Evolutionary conservation across 1,140 invertebrate species (phyloP).

Genomic region (Drosophila fuyamai): DNA sequence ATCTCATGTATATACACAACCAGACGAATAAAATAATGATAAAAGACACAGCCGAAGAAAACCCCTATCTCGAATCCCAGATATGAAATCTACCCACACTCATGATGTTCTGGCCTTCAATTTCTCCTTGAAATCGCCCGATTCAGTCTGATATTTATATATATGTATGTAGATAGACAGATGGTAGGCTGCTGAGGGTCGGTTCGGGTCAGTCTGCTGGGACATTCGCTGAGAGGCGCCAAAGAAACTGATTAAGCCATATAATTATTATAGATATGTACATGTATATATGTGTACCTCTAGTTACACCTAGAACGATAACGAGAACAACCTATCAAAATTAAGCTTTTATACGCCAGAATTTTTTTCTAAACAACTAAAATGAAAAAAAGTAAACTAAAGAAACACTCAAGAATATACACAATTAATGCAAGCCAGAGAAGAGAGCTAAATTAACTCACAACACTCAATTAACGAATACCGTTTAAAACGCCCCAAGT

Average conservation of each 20-base stretch:
- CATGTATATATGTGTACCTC: slow-evolving; percentile 37
- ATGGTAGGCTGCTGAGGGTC: slow-evolving; percentile 12
- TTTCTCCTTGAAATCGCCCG: slow-evolving; percentile 26
- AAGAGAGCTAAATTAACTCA: slow-evolving; percentile 34
- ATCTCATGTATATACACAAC: slow-evolving; percentile 26
- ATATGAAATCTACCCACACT: not conserved
- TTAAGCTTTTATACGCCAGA: slow-evolving; percentile 80
- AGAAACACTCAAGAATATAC: slow-evolving; percentile 50
- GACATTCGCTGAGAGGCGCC: slow-evolving; percentile 52
- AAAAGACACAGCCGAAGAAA: not conserved
- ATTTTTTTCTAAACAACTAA: slow-evolving; percentile 72
- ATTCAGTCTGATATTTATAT: slow-evolving; percentile 42
- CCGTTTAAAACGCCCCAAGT: slow-evolving; percentile 44
- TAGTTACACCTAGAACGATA: slow-evolving; percentile 40
- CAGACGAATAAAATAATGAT: not conserved
- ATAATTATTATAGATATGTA: slow-evolving; percentile 38
- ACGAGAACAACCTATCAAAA: slow-evolving; percentile 38
- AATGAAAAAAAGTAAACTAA: slow-evolving; percentile 25
- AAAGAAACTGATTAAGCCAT: slow-evolving; percentile 56
- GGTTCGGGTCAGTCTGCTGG: slow-evolving; percentile 36
- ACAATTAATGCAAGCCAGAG: slow-evolving; percentile 20
- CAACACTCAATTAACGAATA: slow-evolving; percentile 62
- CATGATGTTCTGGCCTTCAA: slow-evolving; percentile 6
- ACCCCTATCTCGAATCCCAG: not conserved
- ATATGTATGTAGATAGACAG: slow-evolving; percentile 26